Evolutionary conservation across 2,888 invertebrate species (phyloP).

Genomic region (Metalampra italica): DNA sequence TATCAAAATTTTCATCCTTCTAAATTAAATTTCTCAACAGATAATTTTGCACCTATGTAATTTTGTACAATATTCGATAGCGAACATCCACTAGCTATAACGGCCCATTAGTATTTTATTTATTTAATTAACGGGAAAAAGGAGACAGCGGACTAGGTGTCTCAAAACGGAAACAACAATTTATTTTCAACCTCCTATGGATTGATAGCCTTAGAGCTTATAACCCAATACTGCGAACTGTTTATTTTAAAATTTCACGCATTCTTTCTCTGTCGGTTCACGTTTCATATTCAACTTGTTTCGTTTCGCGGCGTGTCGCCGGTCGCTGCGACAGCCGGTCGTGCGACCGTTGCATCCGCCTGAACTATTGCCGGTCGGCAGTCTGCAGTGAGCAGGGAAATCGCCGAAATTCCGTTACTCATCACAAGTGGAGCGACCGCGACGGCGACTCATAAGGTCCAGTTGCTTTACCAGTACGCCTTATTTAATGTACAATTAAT

Average conservation of each 20-base stretch:
- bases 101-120: neutral
- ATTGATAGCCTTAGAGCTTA: neutral
- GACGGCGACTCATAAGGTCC: neutral
- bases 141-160: neutral
- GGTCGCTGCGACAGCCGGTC: neutral
- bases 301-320: slow-evolving; percentile 5
- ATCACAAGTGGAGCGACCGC: slow-evolving; percentile 23
- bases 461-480: neutral
- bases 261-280: neutral
- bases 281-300: slow-evolving; percentile 5
- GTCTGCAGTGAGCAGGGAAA: slow-evolving; percentile 2
- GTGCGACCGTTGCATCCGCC: neutral
- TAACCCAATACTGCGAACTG: neutral
- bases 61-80: too few relatives aligned
- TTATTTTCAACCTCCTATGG: neutral
- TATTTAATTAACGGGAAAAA: neutral
- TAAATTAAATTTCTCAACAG: too few relatives aligned
- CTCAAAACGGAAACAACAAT: too few relatives aligned
- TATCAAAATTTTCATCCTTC: too few relatives aligned
- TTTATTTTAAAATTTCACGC: slow-evolving; percentile 6
- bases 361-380: neutral
- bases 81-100: neutral
- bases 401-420: slow-evolving; percentile 19
- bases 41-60: too few relatives aligned
- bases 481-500: too few relatives aligned